Conservation (phyloP, 1,140 invertebrate species). For the Gryllus bimaculatus region DNA sequence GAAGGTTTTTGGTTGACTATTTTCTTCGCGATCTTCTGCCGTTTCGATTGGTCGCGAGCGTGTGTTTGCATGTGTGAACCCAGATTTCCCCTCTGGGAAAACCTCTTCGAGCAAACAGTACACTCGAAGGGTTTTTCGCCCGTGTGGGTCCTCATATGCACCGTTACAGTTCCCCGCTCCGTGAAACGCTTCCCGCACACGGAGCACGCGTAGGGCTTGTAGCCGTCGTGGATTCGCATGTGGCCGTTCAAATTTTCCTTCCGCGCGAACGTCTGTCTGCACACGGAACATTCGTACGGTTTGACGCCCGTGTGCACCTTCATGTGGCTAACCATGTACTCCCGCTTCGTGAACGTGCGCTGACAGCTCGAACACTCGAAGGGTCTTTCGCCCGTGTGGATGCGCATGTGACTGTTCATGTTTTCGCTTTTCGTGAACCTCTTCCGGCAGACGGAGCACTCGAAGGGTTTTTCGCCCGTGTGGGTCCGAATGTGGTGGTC, state of each 20-base stretch:
- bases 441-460: slow-evolving; percentile 20
- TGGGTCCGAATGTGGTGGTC: slow-evolving; percentile 20
- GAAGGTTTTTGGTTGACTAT: no score
- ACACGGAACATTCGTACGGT: slow-evolving; percentile 33
- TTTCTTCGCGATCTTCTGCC: no score
- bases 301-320: slow-evolving; percentile 29
- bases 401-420: slow-evolving; percentile 17
- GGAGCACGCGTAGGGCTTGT: slow-evolving; percentile 31
- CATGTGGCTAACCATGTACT: slow-evolving; percentile 25
- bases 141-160: slow-evolving; percentile 15
- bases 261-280: slow-evolving; percentile 34
- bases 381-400: slow-evolving; percentile 33
- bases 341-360: slow-evolving; percentile 30
- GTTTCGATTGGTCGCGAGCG: no score
- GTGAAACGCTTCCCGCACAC: slow-evolving; percentile 23
- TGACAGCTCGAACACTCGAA: slow-evolving; percentile 33
- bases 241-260: slow-evolving; percentile 34
- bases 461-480: slow-evolving; percentile 20
- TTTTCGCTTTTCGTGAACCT: slow-evolving; percentile 17
- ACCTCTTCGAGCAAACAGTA: no score
- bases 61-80: no score
- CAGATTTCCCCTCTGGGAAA: no score
- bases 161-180: slow-evolving; percentile 11
- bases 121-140: not conserved
- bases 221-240: slow-evolving; percentile 31